Base-by-base conservation (phyloP, 1,140 invertebrate genomes). In the Drosophila guanche region DNA sequence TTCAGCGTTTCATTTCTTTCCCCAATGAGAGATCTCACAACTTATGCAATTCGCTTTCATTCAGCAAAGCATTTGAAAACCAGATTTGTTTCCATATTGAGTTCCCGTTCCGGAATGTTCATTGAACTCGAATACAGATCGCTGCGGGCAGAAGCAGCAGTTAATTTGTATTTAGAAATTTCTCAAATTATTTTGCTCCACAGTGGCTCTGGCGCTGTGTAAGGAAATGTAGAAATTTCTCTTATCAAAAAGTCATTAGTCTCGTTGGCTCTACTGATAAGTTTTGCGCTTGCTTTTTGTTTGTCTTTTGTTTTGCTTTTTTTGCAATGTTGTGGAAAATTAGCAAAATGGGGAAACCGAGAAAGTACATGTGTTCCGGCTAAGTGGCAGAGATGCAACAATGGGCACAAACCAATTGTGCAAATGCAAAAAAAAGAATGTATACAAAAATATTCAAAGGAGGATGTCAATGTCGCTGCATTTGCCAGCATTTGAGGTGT, bases 61-160 rank as follows among this genome's bases (percentile, higher is more conserved):
- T 45, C 27, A 66, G 25, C 20, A 14, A 3, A n/a, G n/a, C n/a
- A n/a, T 37, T 63, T 47, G 10, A 20, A 46, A 37, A 37, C 4
- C 62, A 41, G 65, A 56, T 25, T 56, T 47, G 20, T 55, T 55
- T 68, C 43, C 66, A 65, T 29, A 40, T 56, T 22, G 12, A 20
- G 51, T 56, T 42, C 10, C 33, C 29, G 25, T 41, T 20, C 41
- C 41, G 20, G 50, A 55, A 40, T 68, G 65, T 68, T 67, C 62
- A 55, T 67, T 68, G 63, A 69, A 69, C 66, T 69, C 66, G 66
- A 1, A 43, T 3, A n/a, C 16, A 46, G 8, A 47, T 40, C 10
- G 29, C 40, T 52, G 37, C n/a, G 40, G 20, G 25, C 16, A 20
- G 63, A 37, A 37, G 25, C 16, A 20, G 16, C 0, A 12, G 10